Conservation (phyloP, 2,797 vertebrate species). For the Dryobates pubescens region DNA sequence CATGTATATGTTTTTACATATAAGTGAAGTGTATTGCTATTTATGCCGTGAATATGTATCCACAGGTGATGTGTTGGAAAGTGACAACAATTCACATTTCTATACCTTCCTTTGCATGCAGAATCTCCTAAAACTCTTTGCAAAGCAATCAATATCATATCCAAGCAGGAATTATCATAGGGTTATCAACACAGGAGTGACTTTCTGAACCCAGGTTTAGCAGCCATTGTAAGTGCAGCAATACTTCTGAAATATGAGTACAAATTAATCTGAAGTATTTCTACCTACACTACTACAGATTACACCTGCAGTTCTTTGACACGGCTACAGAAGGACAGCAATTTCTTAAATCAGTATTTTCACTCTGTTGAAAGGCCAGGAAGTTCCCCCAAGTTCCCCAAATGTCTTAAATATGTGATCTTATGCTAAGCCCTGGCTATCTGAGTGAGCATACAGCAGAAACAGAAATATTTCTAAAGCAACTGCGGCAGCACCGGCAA, state of each 20-base stretch:
- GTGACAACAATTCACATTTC: slow-evolving; percentile 33
- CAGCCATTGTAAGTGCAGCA: not conserved
- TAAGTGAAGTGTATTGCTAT: not conserved
- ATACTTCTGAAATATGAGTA: not conserved
- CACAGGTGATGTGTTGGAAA: not conserved
- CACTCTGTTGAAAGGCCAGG: not conserved
- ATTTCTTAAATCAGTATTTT: not conserved
- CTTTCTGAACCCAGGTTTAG: not conserved
- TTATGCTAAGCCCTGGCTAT: not conserved
- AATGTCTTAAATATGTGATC: not conserved
- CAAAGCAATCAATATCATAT: not conserved
- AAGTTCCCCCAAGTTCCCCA: not conserved
- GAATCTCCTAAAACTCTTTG: slow-evolving; percentile 5
- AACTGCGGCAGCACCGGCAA: not conserved
- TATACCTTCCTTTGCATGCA: slow-evolving; percentile 1
- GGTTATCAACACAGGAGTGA: not conserved
- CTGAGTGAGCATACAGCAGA: not conserved
- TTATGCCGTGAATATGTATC: not conserved
- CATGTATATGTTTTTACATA: not conserved
- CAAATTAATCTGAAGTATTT: not conserved
- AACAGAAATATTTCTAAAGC: not conserved
- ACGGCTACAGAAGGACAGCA: not conserved
- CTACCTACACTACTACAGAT: not conserved
- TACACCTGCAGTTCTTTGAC: not conserved
- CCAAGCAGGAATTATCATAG: not conserved